Conservation (phyloP, 1,140 invertebrate species). For the Drosophila kurseongensis region DNA sequence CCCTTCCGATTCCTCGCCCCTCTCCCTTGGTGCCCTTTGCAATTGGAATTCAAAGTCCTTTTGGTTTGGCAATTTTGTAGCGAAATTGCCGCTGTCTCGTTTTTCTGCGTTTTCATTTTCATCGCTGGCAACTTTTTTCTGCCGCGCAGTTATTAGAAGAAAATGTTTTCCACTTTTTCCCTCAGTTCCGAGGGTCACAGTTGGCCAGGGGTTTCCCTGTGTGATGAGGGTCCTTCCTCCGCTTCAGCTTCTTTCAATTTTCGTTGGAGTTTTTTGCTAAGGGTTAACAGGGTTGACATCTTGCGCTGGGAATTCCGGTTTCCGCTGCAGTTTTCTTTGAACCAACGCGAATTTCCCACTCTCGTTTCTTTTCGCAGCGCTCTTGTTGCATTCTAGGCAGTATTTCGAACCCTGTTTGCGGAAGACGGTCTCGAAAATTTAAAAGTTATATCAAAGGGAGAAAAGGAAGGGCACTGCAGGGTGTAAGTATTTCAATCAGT, state of each 20-base stretch:
- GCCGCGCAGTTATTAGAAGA: slow-evolving; percentile 80
- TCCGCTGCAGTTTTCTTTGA: slow-evolving; percentile 79
- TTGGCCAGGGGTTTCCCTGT: slow-evolving; percentile 59
- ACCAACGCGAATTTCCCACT: slow-evolving; percentile 37
- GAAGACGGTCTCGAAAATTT: neutral
- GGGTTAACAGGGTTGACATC: slow-evolving; percentile 69
- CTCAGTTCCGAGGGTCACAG: slow-evolving; percentile 61
- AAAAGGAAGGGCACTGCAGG: neutral
- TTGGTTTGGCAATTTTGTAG: slow-evolving; percentile 82
- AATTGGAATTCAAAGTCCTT: slow-evolving; percentile 82
- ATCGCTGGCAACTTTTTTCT: slow-evolving; percentile 36
- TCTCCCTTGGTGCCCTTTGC: slow-evolving; percentile 45
- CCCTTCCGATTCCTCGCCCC: neutral
- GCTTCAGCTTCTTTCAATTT: slow-evolving; percentile 39
- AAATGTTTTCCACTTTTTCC: slow-evolving; percentile 60
- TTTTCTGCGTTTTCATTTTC: slow-evolving; percentile 62
- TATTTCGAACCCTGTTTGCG: slow-evolving; percentile 36
- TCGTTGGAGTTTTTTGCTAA: slow-evolving; percentile 45
- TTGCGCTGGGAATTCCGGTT: slow-evolving; percentile 79
- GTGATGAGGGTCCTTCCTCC: slow-evolving; percentile 71
- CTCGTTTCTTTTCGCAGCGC: slow-evolving; percentile 8
- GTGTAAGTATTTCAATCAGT: neutral
- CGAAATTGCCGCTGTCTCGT: slow-evolving; percentile 81
- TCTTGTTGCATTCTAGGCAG: slow-evolving; percentile 42
- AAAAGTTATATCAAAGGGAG: slow-evolving; percentile 4